A percentile compares a stretch with the other conserved stretches of the same genome.
These are phyloP conservation scores for Pseudorectes ferrugineus DNA, from an alignment of 2,113 vertebrate species.

Conservation along the genomic window DNA sequence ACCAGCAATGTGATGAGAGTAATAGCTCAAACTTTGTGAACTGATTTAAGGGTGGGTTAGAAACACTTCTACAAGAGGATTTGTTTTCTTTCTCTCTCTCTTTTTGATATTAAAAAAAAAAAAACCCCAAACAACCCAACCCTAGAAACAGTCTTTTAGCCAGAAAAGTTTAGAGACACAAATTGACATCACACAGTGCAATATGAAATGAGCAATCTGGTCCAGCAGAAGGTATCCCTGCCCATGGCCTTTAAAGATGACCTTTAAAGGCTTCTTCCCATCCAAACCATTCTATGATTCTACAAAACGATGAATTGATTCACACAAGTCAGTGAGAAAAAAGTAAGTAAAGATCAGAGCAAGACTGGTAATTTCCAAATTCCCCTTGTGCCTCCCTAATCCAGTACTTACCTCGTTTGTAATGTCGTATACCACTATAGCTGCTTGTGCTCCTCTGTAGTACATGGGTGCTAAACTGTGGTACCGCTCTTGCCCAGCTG, in stretches of 20 bases:
- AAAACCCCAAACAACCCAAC: background rate
- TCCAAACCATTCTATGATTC: background rate
- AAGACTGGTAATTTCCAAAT: background rate
- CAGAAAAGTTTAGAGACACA: background rate
- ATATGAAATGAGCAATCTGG: background rate
- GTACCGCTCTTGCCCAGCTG: conserved; percentile 97
- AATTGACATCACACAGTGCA: background rate
- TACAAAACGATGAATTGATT: background rate
- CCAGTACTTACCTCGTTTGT: conserved; percentile 89
- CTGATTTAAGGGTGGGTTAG: background rate
- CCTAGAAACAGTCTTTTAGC: background rate
- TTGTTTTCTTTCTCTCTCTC: background rate
- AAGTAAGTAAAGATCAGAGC: background rate
- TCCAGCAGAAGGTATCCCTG: background rate
- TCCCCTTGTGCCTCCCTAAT: background rate
- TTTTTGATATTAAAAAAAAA: background rate
- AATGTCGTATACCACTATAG: conserved; percentile 98
- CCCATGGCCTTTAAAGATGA: rapidly evolving
- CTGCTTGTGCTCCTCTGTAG: conserved; percentile 98
- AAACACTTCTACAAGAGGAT: background rate
- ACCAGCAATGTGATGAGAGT: background rate
- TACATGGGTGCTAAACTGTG: conserved; percentile 99
- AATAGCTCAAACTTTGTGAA: background rate
- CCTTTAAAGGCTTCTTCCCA: background rate
- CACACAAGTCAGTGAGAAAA: background rate